Percentiles rank a stretch among this genome's conserved stretches.
Evolutionary conservation across 2,113 vertebrate genomes (phyloP).

Genomic region (Zingel zingel): DNA sequence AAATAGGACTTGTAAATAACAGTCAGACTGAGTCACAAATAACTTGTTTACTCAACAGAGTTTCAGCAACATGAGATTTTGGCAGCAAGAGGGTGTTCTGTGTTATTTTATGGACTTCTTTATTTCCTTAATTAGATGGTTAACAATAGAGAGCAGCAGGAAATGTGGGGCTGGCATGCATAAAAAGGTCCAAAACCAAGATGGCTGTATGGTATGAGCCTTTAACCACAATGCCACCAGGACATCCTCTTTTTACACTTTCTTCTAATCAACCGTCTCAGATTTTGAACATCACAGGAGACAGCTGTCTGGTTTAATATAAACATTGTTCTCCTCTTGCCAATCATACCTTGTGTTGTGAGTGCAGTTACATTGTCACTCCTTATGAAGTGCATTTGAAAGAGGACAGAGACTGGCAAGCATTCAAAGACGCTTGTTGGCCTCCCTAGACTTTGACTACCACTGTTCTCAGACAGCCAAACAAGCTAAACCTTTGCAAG

Average conservation of each 20-base stretch:
- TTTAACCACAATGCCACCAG: not conserved
- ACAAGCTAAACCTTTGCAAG: not conserved
- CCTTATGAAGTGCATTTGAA: not conserved
- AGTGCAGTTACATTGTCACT: not conserved
- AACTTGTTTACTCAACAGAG: not conserved
- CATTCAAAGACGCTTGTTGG: not conserved
- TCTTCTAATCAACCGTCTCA: not conserved
- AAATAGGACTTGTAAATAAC: not conserved
- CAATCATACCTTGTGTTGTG: not conserved
- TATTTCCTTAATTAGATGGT: not conserved
- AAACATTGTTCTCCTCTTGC: too few relatives aligned
- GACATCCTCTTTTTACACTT: not conserved
- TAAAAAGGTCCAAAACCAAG: not conserved
- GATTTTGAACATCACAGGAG: not conserved
- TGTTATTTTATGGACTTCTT: not conserved
- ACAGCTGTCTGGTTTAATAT: not conserved
- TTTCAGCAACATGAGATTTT: not conserved
- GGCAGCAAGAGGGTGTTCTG: not conserved
- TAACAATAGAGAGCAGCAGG: not conserved
- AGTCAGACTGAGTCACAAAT: not conserved
- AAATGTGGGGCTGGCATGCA: not conserved
- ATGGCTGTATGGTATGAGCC: not conserved
- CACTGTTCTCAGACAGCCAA: not conserved
- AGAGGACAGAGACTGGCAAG: not conserved
- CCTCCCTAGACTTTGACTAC: not conserved